Evolutionary conservation across 2,113 vertebrate species (phyloP).

Genomic region (Salvelinus fontinalis): DNA sequence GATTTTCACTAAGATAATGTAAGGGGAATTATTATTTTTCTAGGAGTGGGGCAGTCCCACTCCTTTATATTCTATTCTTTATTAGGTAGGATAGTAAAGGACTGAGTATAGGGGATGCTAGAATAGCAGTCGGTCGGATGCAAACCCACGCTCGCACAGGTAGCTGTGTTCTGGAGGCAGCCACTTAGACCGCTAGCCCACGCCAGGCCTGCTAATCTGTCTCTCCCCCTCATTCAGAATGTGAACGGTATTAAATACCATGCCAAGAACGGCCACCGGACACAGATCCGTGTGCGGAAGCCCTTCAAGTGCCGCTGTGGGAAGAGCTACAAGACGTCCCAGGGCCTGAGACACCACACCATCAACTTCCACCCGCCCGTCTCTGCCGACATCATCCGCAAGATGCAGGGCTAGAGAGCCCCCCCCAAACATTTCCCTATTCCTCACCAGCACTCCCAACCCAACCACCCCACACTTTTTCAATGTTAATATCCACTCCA

Average conservation of each 20-base stretch:
- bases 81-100: too few relatives aligned
- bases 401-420: constrained; percentile 90
- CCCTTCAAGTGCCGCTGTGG: constrained; percentile 99
- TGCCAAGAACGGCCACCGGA: constrained; percentile 98
- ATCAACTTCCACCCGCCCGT: constrained; percentile 98
- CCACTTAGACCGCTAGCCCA: too few relatives aligned
- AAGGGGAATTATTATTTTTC: too few relatives aligned
- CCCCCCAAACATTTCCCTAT: background rate
- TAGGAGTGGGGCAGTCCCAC: too few relatives aligned
- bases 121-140: too few relatives aligned
- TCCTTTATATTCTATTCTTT: too few relatives aligned
- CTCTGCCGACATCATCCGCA: constrained; percentile 95
- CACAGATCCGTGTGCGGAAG: constrained; percentile 97
- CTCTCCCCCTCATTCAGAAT: constrained; percentile 76
- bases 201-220: background rate
- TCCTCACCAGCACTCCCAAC: constrained; percentile 27
- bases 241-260: constrained; percentile 99
- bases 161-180: too few relatives aligned
- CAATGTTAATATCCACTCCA: constrained; percentile 18
- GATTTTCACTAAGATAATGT: too few relatives aligned
- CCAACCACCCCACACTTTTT: constrained; percentile 76
- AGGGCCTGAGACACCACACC: constrained; percentile 98
- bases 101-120: too few relatives aligned
- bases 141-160: too few relatives aligned
- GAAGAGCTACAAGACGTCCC: constrained; percentile 99